Conservation (phyloP, 2,113 vertebrate species). For the Mionectes macconnelli region DNA sequence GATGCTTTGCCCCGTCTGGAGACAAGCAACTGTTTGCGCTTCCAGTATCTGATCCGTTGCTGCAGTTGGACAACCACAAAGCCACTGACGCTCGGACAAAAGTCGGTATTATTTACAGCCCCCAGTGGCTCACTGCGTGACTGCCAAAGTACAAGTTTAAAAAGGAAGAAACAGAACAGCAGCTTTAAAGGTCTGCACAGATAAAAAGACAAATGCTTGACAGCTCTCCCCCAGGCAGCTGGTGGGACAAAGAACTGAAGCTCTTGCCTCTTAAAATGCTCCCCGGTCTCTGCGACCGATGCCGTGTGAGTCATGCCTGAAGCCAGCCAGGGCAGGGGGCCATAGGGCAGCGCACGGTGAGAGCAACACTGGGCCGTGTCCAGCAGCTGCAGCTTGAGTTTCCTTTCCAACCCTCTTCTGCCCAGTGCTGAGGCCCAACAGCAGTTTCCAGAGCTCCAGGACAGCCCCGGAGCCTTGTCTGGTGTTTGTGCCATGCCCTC, state of each 20-base stretch:
- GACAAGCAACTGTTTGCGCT: not conserved
- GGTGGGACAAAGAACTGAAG: not conserved
- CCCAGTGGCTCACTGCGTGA: accelerated
- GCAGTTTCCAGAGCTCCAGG: accelerated
- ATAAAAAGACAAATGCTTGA: not conserved
- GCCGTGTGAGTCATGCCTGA: accelerated
- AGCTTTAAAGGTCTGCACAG: not conserved
- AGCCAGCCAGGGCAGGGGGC: not conserved
- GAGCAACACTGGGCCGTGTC: accelerated
- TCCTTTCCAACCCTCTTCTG: not conserved
- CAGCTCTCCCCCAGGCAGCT: not conserved
- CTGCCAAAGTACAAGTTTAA: not conserved
- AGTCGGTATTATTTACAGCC: not conserved
- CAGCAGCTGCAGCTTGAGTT: accelerated
- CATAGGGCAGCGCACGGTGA: accelerated
- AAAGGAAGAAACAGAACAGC: not conserved
- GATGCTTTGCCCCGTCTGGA: not conserved
- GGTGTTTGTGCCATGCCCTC: accelerated
- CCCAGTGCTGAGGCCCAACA: accelerated
- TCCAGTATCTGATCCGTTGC: not conserved
- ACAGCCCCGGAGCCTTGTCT: not conserved
- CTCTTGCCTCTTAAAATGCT: not conserved
- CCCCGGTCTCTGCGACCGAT: accelerated
- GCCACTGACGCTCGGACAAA: not conserved
- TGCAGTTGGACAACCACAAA: not conserved